Evolutionary conservation across 2,888 invertebrate genomes (phyloP), one percentile per base, ranked within the genome.

Genomic region (Eristalis pertinax): DNA sequence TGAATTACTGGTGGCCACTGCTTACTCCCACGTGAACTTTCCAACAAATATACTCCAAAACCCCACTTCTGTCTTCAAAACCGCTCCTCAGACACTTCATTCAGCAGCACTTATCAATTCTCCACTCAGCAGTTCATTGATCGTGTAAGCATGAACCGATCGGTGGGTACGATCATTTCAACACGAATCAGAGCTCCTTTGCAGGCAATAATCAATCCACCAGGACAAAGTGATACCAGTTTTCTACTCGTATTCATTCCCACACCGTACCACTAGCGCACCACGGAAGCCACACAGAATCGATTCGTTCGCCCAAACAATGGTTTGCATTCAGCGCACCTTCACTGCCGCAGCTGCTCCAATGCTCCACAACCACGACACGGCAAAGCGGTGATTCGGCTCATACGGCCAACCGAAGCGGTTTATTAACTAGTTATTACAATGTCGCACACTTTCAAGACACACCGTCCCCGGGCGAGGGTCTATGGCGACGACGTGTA

Each of bases 321-420:
- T 72, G 67, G 50, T 67, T 72, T 32, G 63, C 79, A 79, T 83
- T 83, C 41, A 67, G 24, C 50, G 26, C 13, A 8, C 8, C 38
- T 26, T 26, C 56, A 70, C 50, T 50, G 24, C 60, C 60, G 75
- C 75, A 67, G 60, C 65, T 84, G 84, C 72, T 78, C 84, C 74
- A 84, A 74, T 84, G 74, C 78, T 84, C 84, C 80, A 70, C 43
- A 74, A 58, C 32, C n/a, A 35, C 19, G 50, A 8, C 19, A 19
- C 50, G 50, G 50, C 50, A n/a, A 15, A n/a, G n/a, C 43, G n/a
- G 43, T n/a, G 43, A 43, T 43, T 19, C 50, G 50, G 50, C n/a
- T 50, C 8, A 19, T 8, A 8, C 50, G 8, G 19, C 19, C n/a
- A 8, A 8, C 5, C 19, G 50, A 50, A 50, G 50, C 50, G 50